phyloP scores from a whole-genome alignment of 2,113 vertebrate species.

The Clarias magur region DNA sequence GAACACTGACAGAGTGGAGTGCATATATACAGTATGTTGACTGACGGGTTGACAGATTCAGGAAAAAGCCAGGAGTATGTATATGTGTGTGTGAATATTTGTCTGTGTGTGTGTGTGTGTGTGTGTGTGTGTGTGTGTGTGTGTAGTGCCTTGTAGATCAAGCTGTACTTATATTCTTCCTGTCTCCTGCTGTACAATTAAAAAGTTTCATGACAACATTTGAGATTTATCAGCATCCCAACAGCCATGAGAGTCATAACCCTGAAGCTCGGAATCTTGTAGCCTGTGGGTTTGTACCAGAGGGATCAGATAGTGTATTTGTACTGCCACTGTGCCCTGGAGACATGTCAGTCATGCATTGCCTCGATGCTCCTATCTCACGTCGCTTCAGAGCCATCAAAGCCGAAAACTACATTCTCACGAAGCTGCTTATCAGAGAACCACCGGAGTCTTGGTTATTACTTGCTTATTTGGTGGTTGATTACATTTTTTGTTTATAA shows the following conservation, averaged over 20 bases:
- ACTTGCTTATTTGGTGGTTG: slow-evolving; percentile 8
- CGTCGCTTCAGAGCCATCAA: not conserved
- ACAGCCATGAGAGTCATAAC: not conserved
- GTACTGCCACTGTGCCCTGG: not conserved
- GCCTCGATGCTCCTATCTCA: slow-evolving; percentile 12
- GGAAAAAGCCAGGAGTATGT: not conserved
- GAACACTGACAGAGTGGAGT: slow-evolving; percentile 51
- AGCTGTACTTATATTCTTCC: not conserved
- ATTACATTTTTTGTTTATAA: not conserved
- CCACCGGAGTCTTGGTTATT: slow-evolving; percentile 24
- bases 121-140: slow-evolving; percentile 15
- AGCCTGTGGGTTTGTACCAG: slow-evolving; percentile 5
- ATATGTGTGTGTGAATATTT: not conserved
- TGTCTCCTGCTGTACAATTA: not conserved
- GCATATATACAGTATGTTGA: slow-evolving; percentile 40
- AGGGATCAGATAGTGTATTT: slow-evolving; percentile 21
- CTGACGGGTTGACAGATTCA: slow-evolving; percentile 31
- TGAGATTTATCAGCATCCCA: not conserved
- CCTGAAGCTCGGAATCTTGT: not conserved
- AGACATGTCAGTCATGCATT: slow-evolving; percentile 31
- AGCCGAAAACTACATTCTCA: slow-evolving; percentile 20
- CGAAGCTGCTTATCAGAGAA: slow-evolving; percentile 7
- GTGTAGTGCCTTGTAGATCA: not conserved
- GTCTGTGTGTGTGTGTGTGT: not conserved
- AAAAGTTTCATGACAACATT: not conserved